These are phyloP conservation scores for Whitmania pigra DNA, from an alignment of 1,140 invertebrate species.

Conservation along the genomic window DNA sequence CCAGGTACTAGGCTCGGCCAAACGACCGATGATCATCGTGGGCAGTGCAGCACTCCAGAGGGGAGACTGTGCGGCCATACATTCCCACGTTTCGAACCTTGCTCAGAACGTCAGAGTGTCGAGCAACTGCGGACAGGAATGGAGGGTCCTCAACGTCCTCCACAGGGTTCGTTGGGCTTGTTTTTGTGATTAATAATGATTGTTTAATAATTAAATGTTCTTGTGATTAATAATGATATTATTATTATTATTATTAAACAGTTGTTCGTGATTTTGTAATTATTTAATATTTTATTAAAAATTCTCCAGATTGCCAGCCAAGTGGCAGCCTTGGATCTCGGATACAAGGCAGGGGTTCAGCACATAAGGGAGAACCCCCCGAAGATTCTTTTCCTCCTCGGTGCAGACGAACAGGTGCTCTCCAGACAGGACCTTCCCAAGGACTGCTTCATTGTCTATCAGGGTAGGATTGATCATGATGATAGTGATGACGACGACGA, in stretches of 20 bases:
- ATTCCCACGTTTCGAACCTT: slow-evolving; percentile 29
- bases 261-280: not conserved
- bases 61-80: slow-evolving; percentile 57
- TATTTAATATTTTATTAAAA: not conserved
- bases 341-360: slow-evolving; percentile 69
- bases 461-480: slow-evolving; percentile 46
- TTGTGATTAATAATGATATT: not conserved
- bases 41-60: slow-evolving; percentile 70
- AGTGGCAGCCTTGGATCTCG: slow-evolving; percentile 88
- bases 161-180: slow-evolving; percentile 61
- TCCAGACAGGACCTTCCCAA: slow-evolving; percentile 62
- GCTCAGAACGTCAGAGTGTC: slow-evolving; percentile 30
- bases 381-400: slow-evolving; percentile 74
- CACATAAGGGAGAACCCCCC: slow-evolving; percentile 56
- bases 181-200: not conserved
- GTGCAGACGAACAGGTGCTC: slow-evolving; percentile 75
- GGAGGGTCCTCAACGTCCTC: slow-evolving; percentile 76
- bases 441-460: slow-evolving; percentile 81
- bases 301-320: slow-evolving; percentile 49
- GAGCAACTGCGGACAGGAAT: slow-evolving; percentile 41
- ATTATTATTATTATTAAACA: slow-evolving; percentile 4
- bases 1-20: slow-evolving; percentile 59
- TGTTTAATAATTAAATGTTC: no score
- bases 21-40: slow-evolving; percentile 79
- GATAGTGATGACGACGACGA: not conserved